A percentile compares a stretch with the other conserved stretches of the same genome.
phyloP scores from a whole-genome alignment of 1,140 invertebrate genomes.

The Drosophila dunni region DNA sequence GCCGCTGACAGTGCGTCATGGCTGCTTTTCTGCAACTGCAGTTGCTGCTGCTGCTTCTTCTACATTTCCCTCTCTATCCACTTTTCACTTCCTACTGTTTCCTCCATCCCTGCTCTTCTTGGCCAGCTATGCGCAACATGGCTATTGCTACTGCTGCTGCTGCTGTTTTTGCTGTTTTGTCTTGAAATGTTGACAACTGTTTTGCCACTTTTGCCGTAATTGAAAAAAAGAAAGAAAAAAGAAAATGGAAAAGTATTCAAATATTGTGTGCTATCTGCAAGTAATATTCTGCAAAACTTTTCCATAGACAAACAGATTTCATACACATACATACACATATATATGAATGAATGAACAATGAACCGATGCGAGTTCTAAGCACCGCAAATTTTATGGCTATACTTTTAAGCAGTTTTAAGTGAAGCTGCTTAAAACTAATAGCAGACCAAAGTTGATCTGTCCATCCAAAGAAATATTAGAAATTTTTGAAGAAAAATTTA shows the following conservation, averaged over 20 bases:
- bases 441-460: no score
- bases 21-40: slow-evolving; percentile 30
- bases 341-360: neutral
- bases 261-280: slow-evolving; percentile 39
- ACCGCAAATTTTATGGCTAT: neutral
- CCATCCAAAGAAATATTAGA: no score
- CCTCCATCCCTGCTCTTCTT: neutral
- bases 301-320: neutral
- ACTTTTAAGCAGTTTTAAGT: neutral
- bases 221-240: slow-evolving; percentile 56
- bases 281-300: slow-evolving; percentile 18
- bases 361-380: neutral
- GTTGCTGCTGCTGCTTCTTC: slow-evolving; percentile 12
- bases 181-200: slow-evolving; percentile 79
- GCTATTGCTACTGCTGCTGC: slow-evolving; percentile 22
- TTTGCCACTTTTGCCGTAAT: slow-evolving; percentile 80
- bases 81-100: slow-evolving; percentile 5
- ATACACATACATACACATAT: neutral
- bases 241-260: slow-evolving; percentile 54
- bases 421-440: no score
- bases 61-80: slow-evolving; percentile 9
- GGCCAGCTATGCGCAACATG: neutral
- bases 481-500: no score
- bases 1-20: slow-evolving; percentile 58
- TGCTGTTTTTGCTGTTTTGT: slow-evolving; percentile 76